phyloP scores from a whole-genome alignment of 2,797 vertebrate species.

The Eulemur rubriventer region DNA sequence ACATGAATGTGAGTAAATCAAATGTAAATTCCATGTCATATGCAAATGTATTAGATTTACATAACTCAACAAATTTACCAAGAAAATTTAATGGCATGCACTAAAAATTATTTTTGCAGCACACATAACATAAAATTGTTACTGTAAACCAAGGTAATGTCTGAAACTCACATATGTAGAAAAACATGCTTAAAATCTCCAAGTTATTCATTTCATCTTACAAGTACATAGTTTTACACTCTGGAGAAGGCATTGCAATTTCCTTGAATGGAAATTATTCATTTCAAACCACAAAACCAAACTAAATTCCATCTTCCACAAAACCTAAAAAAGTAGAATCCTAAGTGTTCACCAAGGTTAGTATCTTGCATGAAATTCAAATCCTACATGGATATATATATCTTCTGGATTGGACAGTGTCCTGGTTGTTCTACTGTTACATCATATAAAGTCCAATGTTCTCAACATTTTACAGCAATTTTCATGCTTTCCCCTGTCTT shows the following conservation, averaged over 20 bases:
- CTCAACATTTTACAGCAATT: not conserved
- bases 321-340: not conserved
- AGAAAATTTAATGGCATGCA: slow-evolving; percentile 27
- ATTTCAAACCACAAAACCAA: slow-evolving; percentile 7
- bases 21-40: slow-evolving; percentile 55
- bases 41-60: slow-evolving; percentile 56
- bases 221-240: not conserved
- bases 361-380: not conserved
- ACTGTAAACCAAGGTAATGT: not conserved
- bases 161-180: not conserved
- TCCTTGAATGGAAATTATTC: not conserved
- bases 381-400: not conserved
- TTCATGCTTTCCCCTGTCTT: not conserved
- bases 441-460: not conserved
- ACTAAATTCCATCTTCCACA: not conserved
- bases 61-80: slow-evolving; percentile 56
- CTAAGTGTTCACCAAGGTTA: not conserved
- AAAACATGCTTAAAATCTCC: not conserved
- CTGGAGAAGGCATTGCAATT: not conserved
- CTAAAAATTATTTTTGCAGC: slow-evolving; percentile 51
- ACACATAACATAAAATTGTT: slow-evolving; percentile 40
- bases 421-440: not conserved
- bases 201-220: not conserved
- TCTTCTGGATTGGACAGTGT: not conserved
- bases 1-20: slow-evolving; percentile 62